phyloP scores from a whole-genome alignment of 2,113 vertebrate species.

The Echinops telfairi region DNA sequence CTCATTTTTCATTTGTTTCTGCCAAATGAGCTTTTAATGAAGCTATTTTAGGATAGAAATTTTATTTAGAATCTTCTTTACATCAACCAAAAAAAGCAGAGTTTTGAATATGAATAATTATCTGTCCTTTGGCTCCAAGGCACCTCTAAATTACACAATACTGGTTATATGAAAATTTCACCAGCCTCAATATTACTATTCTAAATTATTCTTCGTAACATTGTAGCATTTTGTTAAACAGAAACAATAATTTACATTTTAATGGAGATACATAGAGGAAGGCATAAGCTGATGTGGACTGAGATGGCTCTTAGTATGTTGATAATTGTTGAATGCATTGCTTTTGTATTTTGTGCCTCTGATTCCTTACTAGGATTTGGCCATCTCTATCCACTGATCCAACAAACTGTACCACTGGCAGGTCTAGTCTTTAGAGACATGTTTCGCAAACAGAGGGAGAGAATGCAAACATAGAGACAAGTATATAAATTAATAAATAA shows the following conservation, averaged over 20 bases:
- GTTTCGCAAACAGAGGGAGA: neutral
- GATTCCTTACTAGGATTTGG: neutral
- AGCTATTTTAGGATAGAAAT: neutral
- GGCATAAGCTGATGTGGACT: neutral
- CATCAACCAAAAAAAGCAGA: neutral
- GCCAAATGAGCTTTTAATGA: neutral
- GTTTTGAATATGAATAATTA: neutral
- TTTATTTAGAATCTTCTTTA: slow-evolving; percentile 15
- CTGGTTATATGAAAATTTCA: neutral
- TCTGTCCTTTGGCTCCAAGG: neutral
- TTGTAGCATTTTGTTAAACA: neutral
- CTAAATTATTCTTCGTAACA: neutral
- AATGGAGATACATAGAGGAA: neutral
- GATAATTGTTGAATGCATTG: neutral
- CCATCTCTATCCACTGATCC: neutral
- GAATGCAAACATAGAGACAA: neutral
- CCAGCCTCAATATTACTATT: neutral
- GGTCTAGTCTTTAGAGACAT: neutral
- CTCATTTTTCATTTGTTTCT: neutral
- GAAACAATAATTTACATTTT: neutral
- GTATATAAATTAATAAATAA: neutral
- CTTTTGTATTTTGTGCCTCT: neutral
- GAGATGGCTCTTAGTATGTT: neutral
- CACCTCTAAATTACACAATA: neutral
- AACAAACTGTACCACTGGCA: neutral